Evolutionary conservation across 2,888 invertebrate species (phyloP).

Genomic region (Chymomyza procnemis): DNA sequence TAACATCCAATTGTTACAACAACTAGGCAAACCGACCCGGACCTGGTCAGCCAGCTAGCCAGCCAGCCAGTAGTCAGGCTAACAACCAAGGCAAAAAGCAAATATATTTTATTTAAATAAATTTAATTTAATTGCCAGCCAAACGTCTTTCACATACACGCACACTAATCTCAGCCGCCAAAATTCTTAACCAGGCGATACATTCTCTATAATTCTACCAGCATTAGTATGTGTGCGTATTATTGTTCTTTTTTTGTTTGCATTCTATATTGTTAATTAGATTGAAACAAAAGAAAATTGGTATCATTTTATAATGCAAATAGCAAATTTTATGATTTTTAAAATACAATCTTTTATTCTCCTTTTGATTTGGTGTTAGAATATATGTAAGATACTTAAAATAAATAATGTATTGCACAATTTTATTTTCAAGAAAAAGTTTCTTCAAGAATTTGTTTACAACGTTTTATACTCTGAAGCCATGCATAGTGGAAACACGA

Average conservation of each 20-base stretch:
- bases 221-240: not conserved
- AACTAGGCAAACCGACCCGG: not conserved
- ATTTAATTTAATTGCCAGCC: constrained; percentile 73
- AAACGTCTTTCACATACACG: constrained; percentile 22
- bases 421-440: too few species aligned
- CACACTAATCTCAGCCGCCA: constrained; percentile 23
- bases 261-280: not conserved
- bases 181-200: constrained; percentile 5
- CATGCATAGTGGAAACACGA: too few species aligned
- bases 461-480: too few species aligned
- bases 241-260: not conserved
- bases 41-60: not conserved
- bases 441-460: too few species aligned
- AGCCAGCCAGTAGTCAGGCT: too few species aligned
- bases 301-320: too few species aligned
- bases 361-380: too few species aligned
- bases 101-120: constrained; percentile 71
- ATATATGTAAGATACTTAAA: too few species aligned
- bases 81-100: constrained; percentile 36
- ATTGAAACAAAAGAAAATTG: too few species aligned
- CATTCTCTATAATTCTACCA: not conserved
- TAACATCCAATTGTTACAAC: constrained; percentile 14
- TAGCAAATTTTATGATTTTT: too few species aligned
- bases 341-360: too few species aligned
- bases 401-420: too few species aligned